These are phyloP conservation scores for Saturnia pavonia DNA, from an alignment of 2,888 invertebrate genomes.

Conservation along the genomic window DNA sequence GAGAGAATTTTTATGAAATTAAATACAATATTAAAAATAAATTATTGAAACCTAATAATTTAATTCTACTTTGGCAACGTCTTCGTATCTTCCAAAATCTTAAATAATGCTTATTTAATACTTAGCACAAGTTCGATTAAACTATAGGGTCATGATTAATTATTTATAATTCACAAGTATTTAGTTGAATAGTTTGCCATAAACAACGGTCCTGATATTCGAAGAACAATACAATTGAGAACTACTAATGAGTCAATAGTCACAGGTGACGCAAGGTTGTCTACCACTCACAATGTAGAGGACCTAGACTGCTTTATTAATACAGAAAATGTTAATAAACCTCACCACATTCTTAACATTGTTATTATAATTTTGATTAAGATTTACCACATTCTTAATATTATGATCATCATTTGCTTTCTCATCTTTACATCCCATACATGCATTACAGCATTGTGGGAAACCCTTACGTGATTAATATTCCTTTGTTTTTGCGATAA, in stretches of 20 bases:
- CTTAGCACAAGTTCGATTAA: not conserved
- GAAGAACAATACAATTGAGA: slow-evolving; percentile 74
- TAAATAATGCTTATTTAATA: not conserved
- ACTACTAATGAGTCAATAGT: slow-evolving; percentile 68
- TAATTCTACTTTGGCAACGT: not conserved
- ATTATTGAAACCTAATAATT: not conserved
- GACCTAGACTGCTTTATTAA: not conserved
- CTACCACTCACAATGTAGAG: slow-evolving; percentile 30
- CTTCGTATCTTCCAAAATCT: not conserved
- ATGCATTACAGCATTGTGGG: not conserved
- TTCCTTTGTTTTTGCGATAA: not conserved
- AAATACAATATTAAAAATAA: not conserved
- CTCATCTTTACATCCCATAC: not conserved
- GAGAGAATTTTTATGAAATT: not conserved
- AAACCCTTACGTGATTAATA: not conserved
- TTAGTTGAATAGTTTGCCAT: slow-evolving; percentile 55
- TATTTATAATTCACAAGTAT: slow-evolving; percentile 26
- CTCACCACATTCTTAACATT: not conserved
- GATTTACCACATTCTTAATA: not conserved
- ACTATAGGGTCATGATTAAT: not conserved
- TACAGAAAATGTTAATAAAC: not conserved
- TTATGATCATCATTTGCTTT: not conserved
- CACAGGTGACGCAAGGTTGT: slow-evolving; percentile 52
- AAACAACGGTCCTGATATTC: slow-evolving; percentile 65
- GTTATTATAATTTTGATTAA: not conserved